These are phyloP conservation scores for Paedocypris sp. DNA, from an alignment of 2,113 vertebrate species.

Conservation along the genomic window DNA sequence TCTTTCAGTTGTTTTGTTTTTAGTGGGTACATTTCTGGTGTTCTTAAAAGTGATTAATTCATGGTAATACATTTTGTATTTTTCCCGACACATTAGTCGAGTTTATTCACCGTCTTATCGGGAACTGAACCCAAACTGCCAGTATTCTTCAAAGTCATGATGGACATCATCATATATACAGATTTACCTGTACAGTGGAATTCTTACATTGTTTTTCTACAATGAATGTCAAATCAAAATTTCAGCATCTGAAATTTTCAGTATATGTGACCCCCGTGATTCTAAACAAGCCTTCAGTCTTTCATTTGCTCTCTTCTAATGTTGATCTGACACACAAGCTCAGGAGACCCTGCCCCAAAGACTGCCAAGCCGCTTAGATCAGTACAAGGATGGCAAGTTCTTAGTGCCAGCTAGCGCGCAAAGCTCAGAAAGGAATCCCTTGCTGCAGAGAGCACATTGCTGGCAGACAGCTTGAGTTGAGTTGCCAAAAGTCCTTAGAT, in stretches of 20 bases:
- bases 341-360: conserved; percentile 1
- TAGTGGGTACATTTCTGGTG: too few species aligned
- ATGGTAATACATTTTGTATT: too few species aligned
- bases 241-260: neutral
- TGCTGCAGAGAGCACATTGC: neutral
- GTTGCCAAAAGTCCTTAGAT: conserved; percentile 23
- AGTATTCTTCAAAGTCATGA: too few species aligned
- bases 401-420: conserved; percentile 12
- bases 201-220: too few species aligned
- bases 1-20: too few species aligned
- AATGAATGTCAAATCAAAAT: too few species aligned
- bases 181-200: too few species aligned
- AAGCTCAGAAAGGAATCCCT: conserved; percentile 19
- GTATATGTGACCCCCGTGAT: neutral
- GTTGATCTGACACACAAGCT: neutral
- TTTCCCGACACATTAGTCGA: too few species aligned
- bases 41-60: too few species aligned
- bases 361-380: neutral
- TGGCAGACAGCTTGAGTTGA: neutral
- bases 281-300: conserved; percentile 12
- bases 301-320: neutral
- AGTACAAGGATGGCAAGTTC: conserved; percentile 17
- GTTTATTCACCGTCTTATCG: too few species aligned
- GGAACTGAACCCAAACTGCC: too few species aligned
- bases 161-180: too few species aligned